phyloP scores from a whole-genome alignment of 1,140 invertebrate genomes.

The Scaptomyza hsui region DNA sequence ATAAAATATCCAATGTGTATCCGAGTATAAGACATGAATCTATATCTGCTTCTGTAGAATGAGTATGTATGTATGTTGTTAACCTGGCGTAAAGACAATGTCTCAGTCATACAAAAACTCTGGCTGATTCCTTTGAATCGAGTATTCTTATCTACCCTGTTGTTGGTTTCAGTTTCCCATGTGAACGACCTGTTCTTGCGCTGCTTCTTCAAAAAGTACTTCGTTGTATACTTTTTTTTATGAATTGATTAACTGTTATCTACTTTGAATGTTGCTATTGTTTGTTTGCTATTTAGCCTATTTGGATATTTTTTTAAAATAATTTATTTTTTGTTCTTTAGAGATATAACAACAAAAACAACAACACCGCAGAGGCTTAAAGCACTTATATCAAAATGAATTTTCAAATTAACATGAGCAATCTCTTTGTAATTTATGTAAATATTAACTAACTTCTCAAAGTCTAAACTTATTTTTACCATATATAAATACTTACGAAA shows the following conservation, averaged over 20 bases:
- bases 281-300: constrained; percentile 74
- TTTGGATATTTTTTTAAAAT: constrained; percentile 58
- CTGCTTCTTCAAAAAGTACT: constrained; percentile 33
- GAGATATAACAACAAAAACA: constrained; percentile 80
- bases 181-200: constrained; percentile 20
- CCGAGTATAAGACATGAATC: neutral
- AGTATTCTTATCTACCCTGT: constrained; percentile 5
- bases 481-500: constrained; percentile 14
- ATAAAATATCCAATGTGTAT: neutral
- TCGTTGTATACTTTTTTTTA: constrained; percentile 19
- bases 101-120: neutral
- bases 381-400: constrained; percentile 54
- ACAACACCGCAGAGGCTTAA: constrained; percentile 73
- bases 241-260: constrained; percentile 29
- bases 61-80: constrained; percentile 3
- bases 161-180: constrained; percentile 12
- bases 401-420: constrained; percentile 36
- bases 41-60: neutral
- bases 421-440: constrained; percentile 43
- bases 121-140: neutral
- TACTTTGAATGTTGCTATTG: constrained; percentile 52
- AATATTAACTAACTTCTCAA: constrained; percentile 35
- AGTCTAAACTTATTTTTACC: constrained; percentile 16
- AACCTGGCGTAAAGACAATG: neutral
- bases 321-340: constrained; percentile 55